These are phyloP conservation scores for Anguilla megastoma DNA, from an alignment of 2,797 vertebrate species.

Conservation along the genomic window DNA sequence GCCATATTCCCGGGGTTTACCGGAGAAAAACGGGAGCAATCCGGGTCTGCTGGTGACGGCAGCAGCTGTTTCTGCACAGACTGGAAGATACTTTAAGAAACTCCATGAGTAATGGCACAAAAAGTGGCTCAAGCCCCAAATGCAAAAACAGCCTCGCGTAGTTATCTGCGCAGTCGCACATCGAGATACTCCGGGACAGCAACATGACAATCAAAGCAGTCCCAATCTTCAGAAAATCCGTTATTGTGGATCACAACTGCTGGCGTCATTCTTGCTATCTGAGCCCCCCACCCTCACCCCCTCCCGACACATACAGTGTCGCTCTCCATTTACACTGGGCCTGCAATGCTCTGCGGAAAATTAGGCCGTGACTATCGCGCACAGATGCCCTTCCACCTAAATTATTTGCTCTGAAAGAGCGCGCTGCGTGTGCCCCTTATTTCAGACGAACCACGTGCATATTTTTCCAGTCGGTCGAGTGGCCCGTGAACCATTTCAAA, in stretches of 20 bases:
- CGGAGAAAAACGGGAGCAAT: neutral
- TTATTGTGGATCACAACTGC: conserved; percentile 1
- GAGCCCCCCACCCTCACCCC: neutral
- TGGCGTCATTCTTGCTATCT: neutral
- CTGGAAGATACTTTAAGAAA: neutral
- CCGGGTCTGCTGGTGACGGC: neutral
- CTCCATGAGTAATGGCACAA: neutral
- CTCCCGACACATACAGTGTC: neutral
- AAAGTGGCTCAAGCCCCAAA: neutral
- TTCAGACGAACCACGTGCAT: neutral
- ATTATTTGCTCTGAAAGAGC: neutral
- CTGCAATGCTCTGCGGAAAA: neutral
- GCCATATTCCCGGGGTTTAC: neutral
- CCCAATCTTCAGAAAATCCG: conserved; percentile 4
- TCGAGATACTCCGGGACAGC: neutral
- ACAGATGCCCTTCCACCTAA: conserved; percentile 7
- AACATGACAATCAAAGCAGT: conserved; percentile 6
- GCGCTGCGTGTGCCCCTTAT: neutral
- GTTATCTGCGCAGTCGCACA: conserved; percentile 6
- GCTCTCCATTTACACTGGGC: neutral
- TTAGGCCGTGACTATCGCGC: neutral
- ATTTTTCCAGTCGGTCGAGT: neutral
- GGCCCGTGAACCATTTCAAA: neutral
- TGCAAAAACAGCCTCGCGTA: neutral
- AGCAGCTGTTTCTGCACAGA: neutral